These are phyloP conservation scores for Dipus sagitta DNA, from an alignment of 2,797 vertebrate species.

Conservation along the genomic window DNA sequence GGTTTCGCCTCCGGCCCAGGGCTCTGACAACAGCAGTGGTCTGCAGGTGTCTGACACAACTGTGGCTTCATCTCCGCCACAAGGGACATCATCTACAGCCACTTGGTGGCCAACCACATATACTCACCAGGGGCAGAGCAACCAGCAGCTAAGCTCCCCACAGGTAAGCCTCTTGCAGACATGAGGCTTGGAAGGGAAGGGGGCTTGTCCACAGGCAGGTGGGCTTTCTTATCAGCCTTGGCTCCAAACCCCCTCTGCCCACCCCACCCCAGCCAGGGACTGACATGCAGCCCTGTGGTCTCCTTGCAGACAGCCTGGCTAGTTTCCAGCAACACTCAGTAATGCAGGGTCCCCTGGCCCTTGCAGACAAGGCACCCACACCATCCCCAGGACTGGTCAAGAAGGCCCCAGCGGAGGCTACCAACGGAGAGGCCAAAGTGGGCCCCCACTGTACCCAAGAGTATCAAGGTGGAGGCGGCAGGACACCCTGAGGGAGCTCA, in stretches of 20 bases:
- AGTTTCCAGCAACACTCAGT: conserved; percentile 93
- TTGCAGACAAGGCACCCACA: conserved; percentile 80
- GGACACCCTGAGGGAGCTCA: conserved; percentile 80
- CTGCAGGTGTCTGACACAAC: conserved; percentile 93
- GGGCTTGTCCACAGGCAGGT: not conserved
- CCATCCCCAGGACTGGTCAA: conserved; percentile 18
- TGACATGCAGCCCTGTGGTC: conserved; percentile 91
- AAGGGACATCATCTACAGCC: conserved; percentile 97
- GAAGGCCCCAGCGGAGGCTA: conserved; percentile 77
- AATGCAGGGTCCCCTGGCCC: conserved; percentile 86
- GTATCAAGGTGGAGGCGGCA: conserved; percentile 76
- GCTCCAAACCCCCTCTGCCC: not conserved
- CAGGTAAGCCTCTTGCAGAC: conserved; percentile 87
- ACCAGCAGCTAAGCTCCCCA: conserved; percentile 88
- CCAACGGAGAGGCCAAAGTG: conserved; percentile 88
- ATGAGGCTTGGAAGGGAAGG: no score
- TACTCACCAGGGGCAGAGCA: conserved; percentile 91
- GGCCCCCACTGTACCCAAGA: conserved; percentile 58
- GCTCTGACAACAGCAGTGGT: not conserved
- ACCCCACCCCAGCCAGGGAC: conserved; percentile 86
- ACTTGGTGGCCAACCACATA: conserved; percentile 97
- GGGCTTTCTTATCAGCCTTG: not conserved
- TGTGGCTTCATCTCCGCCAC: conserved; percentile 98
- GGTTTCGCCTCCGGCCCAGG: not conserved
- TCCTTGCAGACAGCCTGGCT: conserved; percentile 90